Conservation (phyloP, 2,797 vertebrate species). For the Percopsis omiscomaycus region DNA sequence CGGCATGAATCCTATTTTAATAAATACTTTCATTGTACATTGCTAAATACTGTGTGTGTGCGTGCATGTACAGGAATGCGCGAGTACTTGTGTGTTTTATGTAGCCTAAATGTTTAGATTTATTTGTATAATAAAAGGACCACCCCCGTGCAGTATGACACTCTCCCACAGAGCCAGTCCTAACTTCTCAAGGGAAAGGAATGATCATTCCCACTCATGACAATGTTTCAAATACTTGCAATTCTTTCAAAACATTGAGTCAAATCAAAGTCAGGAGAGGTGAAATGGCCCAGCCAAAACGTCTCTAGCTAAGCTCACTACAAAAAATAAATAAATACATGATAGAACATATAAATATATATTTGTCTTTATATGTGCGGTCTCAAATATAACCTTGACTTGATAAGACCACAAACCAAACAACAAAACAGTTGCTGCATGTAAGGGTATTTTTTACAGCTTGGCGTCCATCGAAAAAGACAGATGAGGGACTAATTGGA, state of each 20-base stretch:
- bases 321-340: too few relatives aligned
- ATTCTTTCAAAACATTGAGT: conserved; percentile 46
- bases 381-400: conserved; percentile 12
- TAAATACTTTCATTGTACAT: neutral
- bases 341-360: too few relatives aligned
- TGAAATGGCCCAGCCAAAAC: conserved; percentile 26
- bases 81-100: conserved; percentile 5
- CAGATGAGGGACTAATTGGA: neutral
- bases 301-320: neutral
- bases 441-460: neutral
- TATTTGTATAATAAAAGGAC: conserved; percentile 39
- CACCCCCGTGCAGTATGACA: neutral
- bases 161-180: conserved; percentile 25
- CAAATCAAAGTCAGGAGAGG: conserved; percentile 36
- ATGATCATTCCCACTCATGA: conserved; percentile 37
- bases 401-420: conserved; percentile 20
- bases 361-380: too few relatives aligned
- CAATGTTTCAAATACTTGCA: conserved; percentile 43
- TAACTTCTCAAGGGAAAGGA: conserved; percentile 21
- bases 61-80: conserved; percentile 1
- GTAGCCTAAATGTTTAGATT: conserved; percentile 29
- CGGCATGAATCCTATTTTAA: too few relatives aligned
- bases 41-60: neutral
- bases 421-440: neutral
- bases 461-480: too few relatives aligned